These are phyloP conservation scores for Trissolcus basalis DNA, from an alignment of 1,140 invertebrate genomes.

Conservation along the genomic window DNA sequence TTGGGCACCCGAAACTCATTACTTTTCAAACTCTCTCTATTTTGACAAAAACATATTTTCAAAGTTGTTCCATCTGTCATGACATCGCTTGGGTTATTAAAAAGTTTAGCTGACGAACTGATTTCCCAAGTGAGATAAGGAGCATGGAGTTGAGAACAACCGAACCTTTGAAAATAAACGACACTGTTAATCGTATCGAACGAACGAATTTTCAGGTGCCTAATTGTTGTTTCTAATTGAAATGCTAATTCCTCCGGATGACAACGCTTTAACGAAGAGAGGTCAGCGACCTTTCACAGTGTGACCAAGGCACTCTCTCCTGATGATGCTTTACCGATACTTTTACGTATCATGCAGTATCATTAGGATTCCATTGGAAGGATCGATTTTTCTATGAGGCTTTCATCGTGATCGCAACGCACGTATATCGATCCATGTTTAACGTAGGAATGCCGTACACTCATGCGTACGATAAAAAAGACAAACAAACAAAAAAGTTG, in stretches of 20 bases:
- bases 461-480: constrained; percentile 18
- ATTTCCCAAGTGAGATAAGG: no score
- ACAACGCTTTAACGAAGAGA: constrained; percentile 37
- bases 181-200: constrained; percentile 3
- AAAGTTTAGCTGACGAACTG: no score
- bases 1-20: no score
- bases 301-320: constrained; percentile 29
- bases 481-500: constrained; percentile 7
- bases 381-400: constrained; percentile 48
- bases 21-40: no score
- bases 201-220: constrained; percentile 1
- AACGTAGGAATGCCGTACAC: constrained; percentile 40
- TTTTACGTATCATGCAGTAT: constrained; percentile 51
- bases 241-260: constrained; percentile 43
- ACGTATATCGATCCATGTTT: constrained; percentile 54
- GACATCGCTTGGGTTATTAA: no score
- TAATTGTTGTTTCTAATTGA: constrained; percentile 49
- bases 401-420: constrained; percentile 52
- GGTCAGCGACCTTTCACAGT: constrained; percentile 34
- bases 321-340: constrained; percentile 41
- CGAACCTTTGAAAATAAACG: no score
- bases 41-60: no score
- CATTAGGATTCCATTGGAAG: constrained; percentile 55
- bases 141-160: no score
- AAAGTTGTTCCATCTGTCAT: no score